Conservation (phyloP, 30 jellyfish, hydroid and myxozoan species). For the Aurelia aurita region DNA sequence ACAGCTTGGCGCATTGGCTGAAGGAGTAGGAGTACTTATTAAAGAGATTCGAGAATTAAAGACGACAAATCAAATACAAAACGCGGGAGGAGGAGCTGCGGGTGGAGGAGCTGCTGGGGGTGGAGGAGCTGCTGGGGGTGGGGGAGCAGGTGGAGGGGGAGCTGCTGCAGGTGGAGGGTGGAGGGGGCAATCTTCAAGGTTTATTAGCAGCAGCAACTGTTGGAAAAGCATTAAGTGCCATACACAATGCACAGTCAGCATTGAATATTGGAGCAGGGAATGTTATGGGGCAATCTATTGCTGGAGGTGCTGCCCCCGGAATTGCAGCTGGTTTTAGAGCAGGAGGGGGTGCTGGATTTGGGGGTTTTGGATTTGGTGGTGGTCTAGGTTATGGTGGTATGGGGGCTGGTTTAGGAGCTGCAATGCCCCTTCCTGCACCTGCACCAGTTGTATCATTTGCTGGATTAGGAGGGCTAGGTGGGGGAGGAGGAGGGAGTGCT, state of each 20-base stretch:
- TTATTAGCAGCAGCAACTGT: conserved; percentile 75
- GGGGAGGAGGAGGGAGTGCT: conserved; percentile 44
- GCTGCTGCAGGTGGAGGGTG: conserved; percentile 81
- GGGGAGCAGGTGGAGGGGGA: conserved; percentile 55
- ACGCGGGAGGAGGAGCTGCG: conserved; percentile 52
- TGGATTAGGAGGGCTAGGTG: conserved; percentile 42
- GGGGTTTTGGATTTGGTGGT: conserved; percentile 68
- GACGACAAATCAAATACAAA: conserved; percentile 56
- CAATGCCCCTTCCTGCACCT: conserved; percentile 54
- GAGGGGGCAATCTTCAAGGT: conserved; percentile 55
- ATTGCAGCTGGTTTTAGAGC: conserved; percentile 57
- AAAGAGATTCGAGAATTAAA: conserved; percentile 92
- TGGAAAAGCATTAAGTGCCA: conserved; percentile 79
- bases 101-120: conserved; percentile 62
- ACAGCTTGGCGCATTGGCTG: conserved; percentile 93
- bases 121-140: conserved; percentile 60
- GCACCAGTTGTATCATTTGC: conserved; percentile 50
- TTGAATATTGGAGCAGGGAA: conserved; percentile 80
- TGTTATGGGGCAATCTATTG: conserved; percentile 59
- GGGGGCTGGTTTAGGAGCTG: conserved; percentile 13
- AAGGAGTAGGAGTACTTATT: conserved; percentile 91
- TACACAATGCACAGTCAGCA: conserved; percentile 77
- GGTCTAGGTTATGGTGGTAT: conserved; percentile 50
- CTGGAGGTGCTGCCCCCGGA: conserved; percentile 51
- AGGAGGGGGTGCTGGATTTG: conserved; percentile 67